A percentile compares a stretch with the other conserved stretches of the same genome.
Conservation (phyloP, 2,888 invertebrate species). For the Cordilura impudica region DNA sequence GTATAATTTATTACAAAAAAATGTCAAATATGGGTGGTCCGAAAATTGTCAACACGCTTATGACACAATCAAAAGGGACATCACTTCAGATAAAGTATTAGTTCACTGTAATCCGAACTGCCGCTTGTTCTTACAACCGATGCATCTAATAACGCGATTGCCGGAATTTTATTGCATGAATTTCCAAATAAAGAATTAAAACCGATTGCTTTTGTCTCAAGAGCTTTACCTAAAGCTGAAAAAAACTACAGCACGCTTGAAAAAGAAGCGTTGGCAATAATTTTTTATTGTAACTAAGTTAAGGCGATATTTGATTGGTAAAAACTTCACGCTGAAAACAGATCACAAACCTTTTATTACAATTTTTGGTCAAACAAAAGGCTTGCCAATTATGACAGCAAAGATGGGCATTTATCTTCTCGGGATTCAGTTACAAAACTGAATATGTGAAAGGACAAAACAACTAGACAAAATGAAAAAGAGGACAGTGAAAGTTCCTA, state of each 20-base stretch:
- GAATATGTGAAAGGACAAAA: no score
- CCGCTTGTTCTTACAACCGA: conserved; percentile 12
- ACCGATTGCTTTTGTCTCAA: no score
- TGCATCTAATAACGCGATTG: neutral
- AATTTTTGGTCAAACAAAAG: no score
- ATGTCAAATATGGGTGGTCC: conserved; percentile 17
- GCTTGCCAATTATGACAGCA: no score
- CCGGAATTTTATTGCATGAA: neutral
- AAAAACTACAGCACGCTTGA: conserved; percentile 59
- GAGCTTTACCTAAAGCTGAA: conserved; percentile 52
- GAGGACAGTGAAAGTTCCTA: no score
- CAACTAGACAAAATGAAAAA: no score
- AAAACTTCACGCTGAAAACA: no score
- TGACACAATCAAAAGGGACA: conserved; percentile 9
- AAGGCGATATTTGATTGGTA: no score
- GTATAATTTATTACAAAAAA: conserved; percentile 13
- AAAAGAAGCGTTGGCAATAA: conserved; percentile 55
- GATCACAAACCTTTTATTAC: no score
- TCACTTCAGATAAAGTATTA: conserved; percentile 17
- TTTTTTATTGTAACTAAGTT: conserved; percentile 48
- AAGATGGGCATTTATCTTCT: no score
- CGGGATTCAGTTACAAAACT: no score
- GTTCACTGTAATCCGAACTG: conserved; percentile 27
- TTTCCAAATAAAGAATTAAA: neutral
- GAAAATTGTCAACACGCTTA: neutral